These are phyloP conservation scores for Palloptera scutellata DNA, from an alignment of 2,888 invertebrate genomes.

Conservation along the genomic window DNA sequence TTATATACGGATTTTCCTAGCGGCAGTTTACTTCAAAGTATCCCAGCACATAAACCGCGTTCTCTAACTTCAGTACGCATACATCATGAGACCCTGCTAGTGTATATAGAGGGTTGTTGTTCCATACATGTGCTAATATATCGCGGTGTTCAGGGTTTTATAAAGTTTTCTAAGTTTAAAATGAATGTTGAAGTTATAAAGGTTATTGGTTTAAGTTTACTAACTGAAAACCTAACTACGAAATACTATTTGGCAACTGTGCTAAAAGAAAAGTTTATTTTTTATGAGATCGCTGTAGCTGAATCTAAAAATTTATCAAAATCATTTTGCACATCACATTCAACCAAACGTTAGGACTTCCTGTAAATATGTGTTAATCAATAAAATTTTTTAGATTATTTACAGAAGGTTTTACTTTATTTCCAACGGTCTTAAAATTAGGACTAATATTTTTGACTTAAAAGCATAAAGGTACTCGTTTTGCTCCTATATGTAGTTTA, in stretches of 20 bases:
- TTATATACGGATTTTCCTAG: slow-evolving; percentile 65
- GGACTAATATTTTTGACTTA: too few species aligned
- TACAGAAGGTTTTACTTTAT: too few species aligned
- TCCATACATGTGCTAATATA: slow-evolving; percentile 53
- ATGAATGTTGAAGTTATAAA: slow-evolving; percentile 38
- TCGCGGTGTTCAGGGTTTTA: slow-evolving; percentile 61
- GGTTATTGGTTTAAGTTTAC: slow-evolving; percentile 44
- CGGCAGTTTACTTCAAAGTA: slow-evolving; percentile 66
- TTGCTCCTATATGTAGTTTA: too few species aligned
- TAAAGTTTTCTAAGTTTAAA: slow-evolving; percentile 50
- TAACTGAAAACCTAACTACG: slow-evolving; percentile 33
- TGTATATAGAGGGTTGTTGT: slow-evolving; percentile 64
- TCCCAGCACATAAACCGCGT: slow-evolving; percentile 65
- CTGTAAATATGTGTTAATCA: not conserved
- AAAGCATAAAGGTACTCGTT: too few species aligned
- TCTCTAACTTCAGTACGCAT: slow-evolving; percentile 61
- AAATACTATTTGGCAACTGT: slow-evolving; percentile 46
- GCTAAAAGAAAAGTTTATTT: slow-evolving; percentile 42
- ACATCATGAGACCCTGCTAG: slow-evolving; percentile 66
- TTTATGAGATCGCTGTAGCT: slow-evolving; percentile 50
- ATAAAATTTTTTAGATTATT: not conserved
- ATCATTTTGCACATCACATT: not conserved
- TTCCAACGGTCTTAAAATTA: too few species aligned
- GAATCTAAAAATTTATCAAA: not conserved
- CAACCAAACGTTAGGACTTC: not conserved